Conservation (phyloP, 2,797 vertebrate genomes). For the Centroberyx gerrardi region DNA sequence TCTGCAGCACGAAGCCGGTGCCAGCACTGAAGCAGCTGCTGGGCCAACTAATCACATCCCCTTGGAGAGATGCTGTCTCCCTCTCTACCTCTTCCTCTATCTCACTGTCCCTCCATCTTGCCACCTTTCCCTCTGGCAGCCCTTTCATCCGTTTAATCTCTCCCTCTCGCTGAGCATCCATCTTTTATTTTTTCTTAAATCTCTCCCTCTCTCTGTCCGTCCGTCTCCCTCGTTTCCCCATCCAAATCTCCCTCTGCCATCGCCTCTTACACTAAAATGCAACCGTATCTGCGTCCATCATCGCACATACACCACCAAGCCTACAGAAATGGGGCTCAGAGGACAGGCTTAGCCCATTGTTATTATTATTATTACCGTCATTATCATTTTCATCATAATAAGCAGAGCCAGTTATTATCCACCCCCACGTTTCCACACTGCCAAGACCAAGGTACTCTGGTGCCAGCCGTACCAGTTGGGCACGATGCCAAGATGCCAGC, state of each 20-base stretch:
- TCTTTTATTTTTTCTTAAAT: conserved; percentile 30
- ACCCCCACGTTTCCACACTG: conserved; percentile 67
- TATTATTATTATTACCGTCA: conserved; percentile 78
- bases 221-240: conserved; percentile 33
- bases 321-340: conserved; percentile 60
- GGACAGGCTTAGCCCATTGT: conserved; percentile 69
- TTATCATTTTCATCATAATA: conserved; percentile 81
- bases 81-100: conserved; percentile 64
- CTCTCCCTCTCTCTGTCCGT: conserved; percentile 21
- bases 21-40: conserved; percentile 83
- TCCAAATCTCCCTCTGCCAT: conserved; percentile 40
- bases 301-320: conserved; percentile 54
- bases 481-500: conserved; percentile 72
- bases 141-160: conserved; percentile 52
- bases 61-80: conserved; percentile 77
- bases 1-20: conserved; percentile 80
- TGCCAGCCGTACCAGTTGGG: conserved; percentile 72
- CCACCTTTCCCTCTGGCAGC: conserved; percentile 61
- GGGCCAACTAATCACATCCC: conserved; percentile 83
- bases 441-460: conserved; percentile 66
- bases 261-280: conserved; percentile 48
- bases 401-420: conserved; percentile 74
- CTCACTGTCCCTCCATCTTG: conserved; percentile 64
- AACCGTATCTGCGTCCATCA: conserved; percentile 59
- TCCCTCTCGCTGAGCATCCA: conserved; percentile 42